These are phyloP conservation scores for Mirza zaza DNA, from an alignment of 2,113 vertebrate species.

Conservation along the genomic window DNA sequence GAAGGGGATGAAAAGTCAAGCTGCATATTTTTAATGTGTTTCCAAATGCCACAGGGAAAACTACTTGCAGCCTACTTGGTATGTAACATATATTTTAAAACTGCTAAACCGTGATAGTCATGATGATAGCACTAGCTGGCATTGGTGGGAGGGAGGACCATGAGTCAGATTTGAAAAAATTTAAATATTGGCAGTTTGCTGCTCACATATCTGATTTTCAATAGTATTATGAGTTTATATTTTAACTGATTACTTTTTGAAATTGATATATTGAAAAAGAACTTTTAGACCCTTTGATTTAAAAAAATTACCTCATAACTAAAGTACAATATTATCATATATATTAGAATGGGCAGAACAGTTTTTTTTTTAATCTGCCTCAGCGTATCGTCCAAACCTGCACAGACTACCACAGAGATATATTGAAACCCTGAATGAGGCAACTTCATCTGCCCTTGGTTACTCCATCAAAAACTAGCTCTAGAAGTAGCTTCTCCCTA, in stretches of 20 bases:
- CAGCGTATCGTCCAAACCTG: neutral
- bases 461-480: constrained; percentile 9
- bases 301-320: constrained; percentile 5
- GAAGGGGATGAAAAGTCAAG: constrained; percentile 72
- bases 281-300: constrained; percentile 21
- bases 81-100: constrained; percentile 66
- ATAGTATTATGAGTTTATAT: neutral
- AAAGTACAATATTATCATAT: constrained; percentile 61
- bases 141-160: neutral
- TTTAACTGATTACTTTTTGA: constrained; percentile 55
- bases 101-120: constrained; percentile 50
- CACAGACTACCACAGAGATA: neutral
- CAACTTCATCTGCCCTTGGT: constrained; percentile 34
- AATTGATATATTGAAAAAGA: constrained; percentile 49
- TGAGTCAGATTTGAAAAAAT: constrained; percentile 40
- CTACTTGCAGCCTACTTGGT: constrained; percentile 44
- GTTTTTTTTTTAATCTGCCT: constrained; percentile 2
- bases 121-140: constrained; percentile 25
- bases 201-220: constrained; percentile 49
- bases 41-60: constrained; percentile 67
- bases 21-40: constrained; percentile 66
- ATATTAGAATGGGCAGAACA: constrained; percentile 54
- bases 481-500: neutral
- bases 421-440: neutral
- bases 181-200: constrained; percentile 47